Base-by-base conservation (phyloP, 2,113 vertebrate genomes). In the Clarias batrachus region DNA sequence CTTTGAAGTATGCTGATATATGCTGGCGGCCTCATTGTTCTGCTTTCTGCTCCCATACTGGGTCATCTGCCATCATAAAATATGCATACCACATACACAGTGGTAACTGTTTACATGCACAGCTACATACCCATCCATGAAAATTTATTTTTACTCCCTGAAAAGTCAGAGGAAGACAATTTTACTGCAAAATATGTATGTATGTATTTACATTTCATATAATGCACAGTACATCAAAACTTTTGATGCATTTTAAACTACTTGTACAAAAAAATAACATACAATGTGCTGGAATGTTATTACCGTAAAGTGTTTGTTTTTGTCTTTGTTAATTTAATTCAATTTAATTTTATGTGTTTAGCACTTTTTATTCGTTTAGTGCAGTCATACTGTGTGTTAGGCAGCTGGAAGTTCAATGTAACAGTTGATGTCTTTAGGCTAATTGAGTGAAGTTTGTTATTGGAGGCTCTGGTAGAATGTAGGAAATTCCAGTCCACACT, bases 1-100 rank as follows among this genome's bases (percentile, higher is more conserved):
- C 17, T 37, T 88, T 68, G 77, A 83, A 83, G 83, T 86, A 82
- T n/a, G 59, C 60, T 92, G 90, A 90, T 88, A 88, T 89, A 82
- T 80, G 86, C 88, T 91, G 90, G 87, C 88, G 66, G 66, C 54
- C 71, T 63, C 74, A 60, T 81, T 33, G 19, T 80, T 87, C 73
- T 57, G 37, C 19, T 48, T 73, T n/a, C 30, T 68, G 60, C 68
- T 57, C 41, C 14, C 7, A 81, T 62, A 52, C 41, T 37, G 14
- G 27, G 62, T 33, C 62, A 81, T 66, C 30, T 56, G 33, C 33
- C 65, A 33, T 60, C 60, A 78, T 30, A 27, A 57, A 12, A 37
- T 62, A 74, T 65, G 17, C 77, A 68, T 30, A 82, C 37, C 6
- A 27, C 12, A 27, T 14, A 27, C 52, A 52, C 41, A 16, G 1